Evolutionary conservation across 2,797 vertebrate genomes (phyloP).

Genomic region (Aphelocoma californica): DNA sequence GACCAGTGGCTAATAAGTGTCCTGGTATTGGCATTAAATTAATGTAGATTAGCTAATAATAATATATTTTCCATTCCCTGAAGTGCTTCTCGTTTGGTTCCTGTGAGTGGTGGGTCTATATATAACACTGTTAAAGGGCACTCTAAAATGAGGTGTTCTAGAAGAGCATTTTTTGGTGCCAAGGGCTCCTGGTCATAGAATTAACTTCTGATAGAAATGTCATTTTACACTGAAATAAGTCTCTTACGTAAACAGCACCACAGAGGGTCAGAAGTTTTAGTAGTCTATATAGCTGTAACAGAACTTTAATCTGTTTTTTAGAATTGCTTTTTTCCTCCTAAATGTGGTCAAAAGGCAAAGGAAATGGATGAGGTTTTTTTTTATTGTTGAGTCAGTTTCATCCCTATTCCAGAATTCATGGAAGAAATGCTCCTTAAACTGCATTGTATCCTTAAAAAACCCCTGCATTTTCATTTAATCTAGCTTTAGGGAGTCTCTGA

Average conservation of each 20-base stretch:
- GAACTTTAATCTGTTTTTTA: neutral
- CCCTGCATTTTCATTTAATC: neutral
- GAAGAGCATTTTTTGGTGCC: neutral
- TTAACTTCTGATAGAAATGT: neutral
- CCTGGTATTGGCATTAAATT: neutral
- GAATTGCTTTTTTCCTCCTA: neutral
- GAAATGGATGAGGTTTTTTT: neutral
- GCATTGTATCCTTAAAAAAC: neutral
- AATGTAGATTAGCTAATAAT: neutral
- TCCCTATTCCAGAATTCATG: neutral
- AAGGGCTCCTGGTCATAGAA: neutral
- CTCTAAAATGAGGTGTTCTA: neutral
- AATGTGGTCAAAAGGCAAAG: neutral
- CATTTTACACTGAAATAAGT: neutral
- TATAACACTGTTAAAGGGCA: neutral
- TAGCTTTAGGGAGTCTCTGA: neutral
- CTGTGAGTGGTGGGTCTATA: neutral
- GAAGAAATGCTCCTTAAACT: neutral
- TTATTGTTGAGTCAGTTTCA: neutral
- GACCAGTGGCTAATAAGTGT: neutral
- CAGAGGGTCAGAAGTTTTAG: neutral
- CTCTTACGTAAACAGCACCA: neutral
- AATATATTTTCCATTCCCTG: neutral
- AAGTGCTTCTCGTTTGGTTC: neutral
- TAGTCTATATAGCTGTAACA: neutral